Evolutionary conservation across 2,888 invertebrate genomes (phyloP), one percentile per base, ranked within the genome.

Genomic region (Acrocera orbiculus): DNA sequence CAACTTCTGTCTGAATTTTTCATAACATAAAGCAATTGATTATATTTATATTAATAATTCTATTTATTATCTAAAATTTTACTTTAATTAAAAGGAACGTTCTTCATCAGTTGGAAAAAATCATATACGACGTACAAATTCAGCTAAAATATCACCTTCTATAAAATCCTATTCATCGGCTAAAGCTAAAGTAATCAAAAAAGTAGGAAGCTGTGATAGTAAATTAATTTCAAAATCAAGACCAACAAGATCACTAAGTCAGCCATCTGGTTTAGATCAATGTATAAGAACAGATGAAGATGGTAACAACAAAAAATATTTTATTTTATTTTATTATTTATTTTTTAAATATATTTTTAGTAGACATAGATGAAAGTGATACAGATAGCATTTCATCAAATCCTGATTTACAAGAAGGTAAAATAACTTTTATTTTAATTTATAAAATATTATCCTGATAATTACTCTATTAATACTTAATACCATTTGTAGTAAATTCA

Each of bases 201-300:
- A 51, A 26, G 43, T 51, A 19, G 51, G 52, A 36, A 46, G 45
- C 30, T 47, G 43, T 36, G 46, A 42, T 27, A 44, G 44, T 35
- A 47, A 46, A 32, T 43, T 42, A 34, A 49, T 46, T 8, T 48
- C 52, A 27, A 44, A 50, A 36, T 54, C 58, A 1, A 42, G 54
- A 33, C 50, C 52, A 14, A 44, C 42, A 38, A 50, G 77, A 40
- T 77, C 77, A n/a, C 62, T 75, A 28, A 76, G 76, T 51, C 77
- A 77, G 48, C 76, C 77, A 16, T 55, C 52, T 37, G 58, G 58
- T 23, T 42, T 61, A 26, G 58, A 60, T 35, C 41, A 43, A 33
- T 43, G 46, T 35, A 39, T 41, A 27, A 40, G 35, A 35, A 27
- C 38, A 34, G 37, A 39, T 42, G 40, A 35, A 30, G 17, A 9